Base-by-base conservation (phyloP, 35 echinoderm and acorn worm genomes). In the Hemicentrotus pulcherrimus region DNA sequence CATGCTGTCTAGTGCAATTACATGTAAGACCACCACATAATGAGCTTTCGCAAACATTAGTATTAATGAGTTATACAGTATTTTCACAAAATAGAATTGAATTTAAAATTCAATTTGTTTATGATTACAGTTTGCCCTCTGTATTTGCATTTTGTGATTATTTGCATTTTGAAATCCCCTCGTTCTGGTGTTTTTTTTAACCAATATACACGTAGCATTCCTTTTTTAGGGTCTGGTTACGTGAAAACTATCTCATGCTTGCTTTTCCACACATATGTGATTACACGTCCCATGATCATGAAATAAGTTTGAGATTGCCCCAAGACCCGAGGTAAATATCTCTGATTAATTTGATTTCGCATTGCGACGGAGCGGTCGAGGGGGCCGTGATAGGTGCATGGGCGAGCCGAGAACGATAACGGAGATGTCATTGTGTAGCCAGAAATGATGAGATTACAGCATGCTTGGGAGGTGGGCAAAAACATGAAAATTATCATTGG, bases 261-360 rank as follows among this genome's bases (percentile, higher is more conserved):
- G 65, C 65, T 78, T 78, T 78, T 78, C 65, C 65, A 78, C 65
- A n/a, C 65, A 78, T 18, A 78, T 78, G 65, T 78, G 65, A 78
- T 78, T 78, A 78, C 65, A 78, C 65, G 65, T 78, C 65, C 65
- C 65, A 78, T 78, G 65, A 78, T 78, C 19, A 78, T 78, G 65
- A 78, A 78, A 78, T 78, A 78, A 78, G 65, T 78, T 78, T 78
- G 65, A 78, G 65, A 78, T 78, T 78, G 65, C 65, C 65, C 65
- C 65, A 78, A 78, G 65, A 28, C 65, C 24, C 28, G 65, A 22
- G 65, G 65, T 78, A 78, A 78, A 78, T 78, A 78, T 78, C 65
- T n/a, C 65, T 78, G 65, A 78, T 78, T 78, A 78, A 78, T 78
- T 78, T 78, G 28, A 78, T 78, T 78, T 78, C 24, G 28, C 65